phyloP scores from a whole-genome alignment of 2,113 vertebrate genomes.

The Psittacula cyanocephala region DNA sequence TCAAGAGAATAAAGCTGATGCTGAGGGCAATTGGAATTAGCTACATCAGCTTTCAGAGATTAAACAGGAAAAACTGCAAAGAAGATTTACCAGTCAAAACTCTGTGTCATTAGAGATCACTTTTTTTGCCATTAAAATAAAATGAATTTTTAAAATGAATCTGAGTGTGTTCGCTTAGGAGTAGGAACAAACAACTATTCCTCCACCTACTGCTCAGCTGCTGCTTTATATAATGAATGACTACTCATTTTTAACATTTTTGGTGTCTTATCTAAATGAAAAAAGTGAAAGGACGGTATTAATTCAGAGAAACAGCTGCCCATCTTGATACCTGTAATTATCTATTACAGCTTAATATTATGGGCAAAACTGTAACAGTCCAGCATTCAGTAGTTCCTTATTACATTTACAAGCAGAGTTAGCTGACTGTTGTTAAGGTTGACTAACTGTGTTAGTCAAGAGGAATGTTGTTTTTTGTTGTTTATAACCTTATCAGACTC shows the following conservation, averaged over 20 bases:
- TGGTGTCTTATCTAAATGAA: not conserved
- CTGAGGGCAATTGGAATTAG: constrained; percentile 23
- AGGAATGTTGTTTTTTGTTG: not conserved
- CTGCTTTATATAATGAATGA: constrained; percentile 64
- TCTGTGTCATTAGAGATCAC: not conserved
- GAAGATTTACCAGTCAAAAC: not conserved
- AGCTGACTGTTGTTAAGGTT: not conserved
- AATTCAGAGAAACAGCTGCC: constrained; percentile 2
- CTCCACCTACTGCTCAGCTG: constrained; percentile 64
- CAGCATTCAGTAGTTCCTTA: not conserved
- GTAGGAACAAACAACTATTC: constrained; percentile 40
- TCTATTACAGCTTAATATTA: not conserved
- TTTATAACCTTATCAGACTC: constrained; percentile 6
- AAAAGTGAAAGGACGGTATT: not conserved
- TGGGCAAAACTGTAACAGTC: not conserved
- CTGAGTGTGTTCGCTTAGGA: constrained; percentile 2
- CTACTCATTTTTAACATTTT: constrained; percentile 45
- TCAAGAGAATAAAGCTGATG: constrained; percentile 38
- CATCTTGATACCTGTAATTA: constrained; percentile 26
- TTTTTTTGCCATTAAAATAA: constrained; percentile 28
- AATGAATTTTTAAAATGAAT: constrained; percentile 15
- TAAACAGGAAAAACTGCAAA: constrained; percentile 21
- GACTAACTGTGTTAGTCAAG: constrained; percentile 13
- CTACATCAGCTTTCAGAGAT: constrained; percentile 12
- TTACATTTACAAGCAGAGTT: not conserved